Conservation (phyloP, 1,140 invertebrate genomes). For the Drosophila burlai region DNA sequence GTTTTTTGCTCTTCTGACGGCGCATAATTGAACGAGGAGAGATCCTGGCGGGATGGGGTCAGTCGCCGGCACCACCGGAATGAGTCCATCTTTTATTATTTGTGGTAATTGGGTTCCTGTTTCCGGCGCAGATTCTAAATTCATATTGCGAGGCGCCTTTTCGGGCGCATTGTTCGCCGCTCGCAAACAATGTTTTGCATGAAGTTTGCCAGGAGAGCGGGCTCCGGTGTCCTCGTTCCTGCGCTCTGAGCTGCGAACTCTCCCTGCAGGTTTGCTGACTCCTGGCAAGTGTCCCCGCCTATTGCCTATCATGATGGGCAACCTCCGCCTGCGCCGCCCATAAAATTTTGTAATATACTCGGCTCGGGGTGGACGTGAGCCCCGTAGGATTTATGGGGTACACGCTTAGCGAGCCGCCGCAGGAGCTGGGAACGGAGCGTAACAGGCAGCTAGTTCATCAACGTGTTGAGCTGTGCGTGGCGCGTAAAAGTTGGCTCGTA, state of each 20-base stretch:
- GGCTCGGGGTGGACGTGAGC: slow-evolving; percentile 47
- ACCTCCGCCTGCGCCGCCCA: slow-evolving; percentile 39
- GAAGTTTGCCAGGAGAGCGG: background rate
- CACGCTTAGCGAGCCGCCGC: slow-evolving; percentile 2
- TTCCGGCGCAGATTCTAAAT: slow-evolving; percentile 37
- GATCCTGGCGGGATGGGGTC: background rate
- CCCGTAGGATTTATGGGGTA: slow-evolving; percentile 63
- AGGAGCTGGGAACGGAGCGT: background rate
- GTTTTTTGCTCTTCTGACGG: slow-evolving; percentile 28
- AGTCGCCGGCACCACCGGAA: background rate
- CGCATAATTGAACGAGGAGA: slow-evolving; percentile 53
- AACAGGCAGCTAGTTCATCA: slow-evolving; percentile 66
- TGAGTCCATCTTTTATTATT: slow-evolving; percentile 68
- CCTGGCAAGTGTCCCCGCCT: slow-evolving; percentile 17
- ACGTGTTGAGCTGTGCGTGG: slow-evolving; percentile 67
- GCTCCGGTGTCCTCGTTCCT: background rate
- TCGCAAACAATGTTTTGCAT: slow-evolving; percentile 42
- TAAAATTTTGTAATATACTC: slow-evolving; percentile 73
- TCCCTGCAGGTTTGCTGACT: background rate
- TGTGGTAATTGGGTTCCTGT: slow-evolving; percentile 63
- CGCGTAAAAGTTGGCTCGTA: slow-evolving; percentile 71
- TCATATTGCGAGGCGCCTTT: slow-evolving; percentile 50
- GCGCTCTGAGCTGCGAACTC: background rate
- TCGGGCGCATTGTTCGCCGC: slow-evolving; percentile 29
- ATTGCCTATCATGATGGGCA: slow-evolving; percentile 33